Evolutionary conservation across 2,888 invertebrate genomes (phyloP).

Genomic region (Oxytorus armatus): DNA sequence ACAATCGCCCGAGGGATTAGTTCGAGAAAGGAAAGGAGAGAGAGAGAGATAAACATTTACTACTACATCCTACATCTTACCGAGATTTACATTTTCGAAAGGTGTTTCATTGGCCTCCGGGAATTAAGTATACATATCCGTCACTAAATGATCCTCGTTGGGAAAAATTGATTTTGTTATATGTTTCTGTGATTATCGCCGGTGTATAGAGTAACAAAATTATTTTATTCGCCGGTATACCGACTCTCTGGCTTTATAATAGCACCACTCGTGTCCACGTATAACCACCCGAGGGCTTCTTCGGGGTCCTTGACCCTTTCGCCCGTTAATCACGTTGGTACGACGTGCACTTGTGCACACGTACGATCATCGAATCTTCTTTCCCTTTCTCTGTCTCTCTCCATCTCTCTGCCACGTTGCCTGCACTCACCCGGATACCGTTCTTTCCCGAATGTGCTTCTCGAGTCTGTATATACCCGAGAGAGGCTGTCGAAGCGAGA

Average conservation of each 20-base stretch:
- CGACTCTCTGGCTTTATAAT: not conserved
- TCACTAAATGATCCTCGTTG: slow-evolving; percentile 1
- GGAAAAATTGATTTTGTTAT: not conserved
- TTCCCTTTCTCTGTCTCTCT: not conserved
- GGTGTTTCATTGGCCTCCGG: not conserved
- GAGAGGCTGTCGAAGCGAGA: slow-evolving; percentile 18
- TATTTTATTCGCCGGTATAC: not conserved
- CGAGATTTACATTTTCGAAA: slow-evolving; percentile 22
- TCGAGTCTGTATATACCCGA: no score
- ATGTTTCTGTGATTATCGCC: not conserved
- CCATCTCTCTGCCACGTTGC: not conserved
- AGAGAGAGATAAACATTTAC: not conserved
- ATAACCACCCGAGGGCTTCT: slow-evolving; percentile 42
- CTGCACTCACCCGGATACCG: slow-evolving; percentile 15
- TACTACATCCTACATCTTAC: not conserved
- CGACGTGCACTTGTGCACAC: slow-evolving; percentile 17
- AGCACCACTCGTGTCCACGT: not conserved
- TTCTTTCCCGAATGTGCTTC: slow-evolving; percentile 41
- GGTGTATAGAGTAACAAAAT: no score
- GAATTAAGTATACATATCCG: not conserved
- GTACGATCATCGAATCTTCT: slow-evolving; percentile 22
- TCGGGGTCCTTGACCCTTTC: slow-evolving; percentile 54
- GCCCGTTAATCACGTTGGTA: slow-evolving; percentile 24
- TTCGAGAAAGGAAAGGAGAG: not conserved
- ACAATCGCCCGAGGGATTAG: slow-evolving; percentile 1